Evolutionary conservation across 1,140 invertebrate species (phyloP).

Genomic region (Campoletis sonorensis): DNA sequence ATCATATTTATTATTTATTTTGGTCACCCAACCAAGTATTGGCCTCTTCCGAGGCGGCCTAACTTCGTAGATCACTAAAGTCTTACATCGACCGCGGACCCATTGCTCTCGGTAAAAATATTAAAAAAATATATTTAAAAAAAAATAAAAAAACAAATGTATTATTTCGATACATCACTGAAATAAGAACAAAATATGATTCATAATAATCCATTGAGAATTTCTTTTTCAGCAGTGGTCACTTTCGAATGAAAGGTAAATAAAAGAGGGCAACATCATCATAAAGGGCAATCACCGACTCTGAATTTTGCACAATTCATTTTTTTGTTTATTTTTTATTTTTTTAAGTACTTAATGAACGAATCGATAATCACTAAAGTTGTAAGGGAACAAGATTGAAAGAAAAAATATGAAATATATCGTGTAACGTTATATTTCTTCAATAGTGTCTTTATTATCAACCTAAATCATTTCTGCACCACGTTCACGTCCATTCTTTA

Average conservation of each 20-base stretch:
- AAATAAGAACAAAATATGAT: no score
- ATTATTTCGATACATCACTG: no score
- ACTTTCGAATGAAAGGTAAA: background rate
- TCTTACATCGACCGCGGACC: no score
- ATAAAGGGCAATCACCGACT: background rate
- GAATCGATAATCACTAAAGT: conserved; percentile 15
- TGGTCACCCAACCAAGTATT: no score
- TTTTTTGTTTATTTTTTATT: no score
- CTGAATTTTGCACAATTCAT: background rate
- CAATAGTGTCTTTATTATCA: conserved; percentile 10
- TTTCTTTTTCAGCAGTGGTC: background rate
- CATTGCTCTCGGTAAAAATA: no score
- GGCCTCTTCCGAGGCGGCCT: no score
- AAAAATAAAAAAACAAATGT: no score
- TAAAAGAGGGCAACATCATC: background rate
- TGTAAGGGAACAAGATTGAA: background rate
- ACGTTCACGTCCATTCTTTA: conserved; percentile 3
- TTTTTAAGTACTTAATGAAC: background rate
- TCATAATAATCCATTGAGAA: no score
- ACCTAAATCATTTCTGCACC: background rate
- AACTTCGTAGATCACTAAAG: no score
- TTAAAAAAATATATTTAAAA: no score
- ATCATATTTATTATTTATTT: no score
- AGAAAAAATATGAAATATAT: conserved; percentile 33
- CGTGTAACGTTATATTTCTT: background rate